Evolutionary conservation across 64 coral and sea anemone genomes (phyloP).

Genomic region (Porites australiensis): DNA sequence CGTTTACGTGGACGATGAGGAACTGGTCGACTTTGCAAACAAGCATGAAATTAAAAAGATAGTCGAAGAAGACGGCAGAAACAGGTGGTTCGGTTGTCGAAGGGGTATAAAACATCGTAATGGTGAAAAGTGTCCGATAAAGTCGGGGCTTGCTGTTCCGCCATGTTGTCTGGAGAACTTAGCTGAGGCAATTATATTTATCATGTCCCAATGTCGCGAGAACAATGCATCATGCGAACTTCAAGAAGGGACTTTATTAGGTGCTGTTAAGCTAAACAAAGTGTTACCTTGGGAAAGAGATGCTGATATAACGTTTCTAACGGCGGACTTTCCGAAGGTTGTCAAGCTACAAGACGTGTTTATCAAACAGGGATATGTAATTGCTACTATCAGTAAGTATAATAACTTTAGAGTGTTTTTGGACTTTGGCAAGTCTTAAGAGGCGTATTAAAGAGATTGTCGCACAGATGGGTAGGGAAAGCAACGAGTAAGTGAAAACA

Average conservation of each 20-base stretch:
- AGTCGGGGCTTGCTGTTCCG: slow-evolving; percentile 74
- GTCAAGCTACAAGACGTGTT: slow-evolving; percentile 56
- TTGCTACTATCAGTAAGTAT: slow-evolving; percentile 76
- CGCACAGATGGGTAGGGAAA: no score
- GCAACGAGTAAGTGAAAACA: no score
- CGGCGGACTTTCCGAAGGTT: slow-evolving; percentile 76
- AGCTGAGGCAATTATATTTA: slow-evolving; percentile 85
- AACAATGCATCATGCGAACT: slow-evolving; percentile 81
- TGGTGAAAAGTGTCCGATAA: slow-evolving; percentile 56
- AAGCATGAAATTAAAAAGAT: slow-evolving; percentile 91
- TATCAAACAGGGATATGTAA: slow-evolving; percentile 59
- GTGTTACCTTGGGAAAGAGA: slow-evolving; percentile 98
- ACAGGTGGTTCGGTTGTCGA: slow-evolving; percentile 92
- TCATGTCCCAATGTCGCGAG: slow-evolving; percentile 84
- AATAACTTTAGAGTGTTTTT: neutral
- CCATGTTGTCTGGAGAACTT: slow-evolving; percentile 97
- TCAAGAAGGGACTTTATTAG: slow-evolving; percentile 91
- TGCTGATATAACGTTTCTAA: slow-evolving; percentile 94
- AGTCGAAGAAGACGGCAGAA: slow-evolving; percentile 69
- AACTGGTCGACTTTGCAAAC: slow-evolving; percentile 71
- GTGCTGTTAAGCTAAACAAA: slow-evolving; percentile 95
- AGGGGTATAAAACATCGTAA: slow-evolving; percentile 78
- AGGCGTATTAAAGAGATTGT: no score
- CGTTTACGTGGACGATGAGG: slow-evolving; percentile 36
- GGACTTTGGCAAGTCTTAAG: no score